phyloP scores from a whole-genome alignment of 1,140 invertebrate genomes.

The Drosophila insularis region DNA sequence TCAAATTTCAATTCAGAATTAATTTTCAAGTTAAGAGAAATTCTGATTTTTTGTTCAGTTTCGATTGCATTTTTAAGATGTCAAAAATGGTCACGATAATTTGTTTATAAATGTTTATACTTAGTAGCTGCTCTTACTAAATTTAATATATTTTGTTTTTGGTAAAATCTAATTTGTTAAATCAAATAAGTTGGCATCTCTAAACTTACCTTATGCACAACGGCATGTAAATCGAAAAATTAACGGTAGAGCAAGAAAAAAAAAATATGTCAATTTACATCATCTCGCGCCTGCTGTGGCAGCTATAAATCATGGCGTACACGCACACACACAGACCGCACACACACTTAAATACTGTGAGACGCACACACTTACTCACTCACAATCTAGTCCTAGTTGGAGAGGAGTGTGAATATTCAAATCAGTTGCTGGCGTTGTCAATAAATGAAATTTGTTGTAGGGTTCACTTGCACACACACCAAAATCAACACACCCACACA shows the following conservation, averaged over 20 bases:
- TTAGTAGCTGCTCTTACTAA: not conserved
- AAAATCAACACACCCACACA: conserved; percentile 17
- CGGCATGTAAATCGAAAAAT: conserved; percentile 78
- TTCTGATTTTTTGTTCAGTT: too few species aligned
- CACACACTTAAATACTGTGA: conserved; percentile 5
- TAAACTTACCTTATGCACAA: conserved; percentile 61
- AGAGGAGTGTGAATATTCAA: conserved; percentile 61
- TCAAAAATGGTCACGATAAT: too few species aligned
- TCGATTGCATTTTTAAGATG: not conserved
- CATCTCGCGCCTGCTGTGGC: conserved; percentile 45
- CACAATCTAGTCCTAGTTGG: conserved; percentile 40
- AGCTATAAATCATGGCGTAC: conserved; percentile 59
- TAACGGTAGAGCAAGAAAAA: conserved; percentile 22
- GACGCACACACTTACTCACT: conserved; percentile 22
- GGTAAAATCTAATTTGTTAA: conserved; percentile 15
- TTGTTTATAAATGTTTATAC: not conserved
- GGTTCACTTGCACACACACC: conserved; percentile 13
- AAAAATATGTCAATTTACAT: conserved; percentile 73
- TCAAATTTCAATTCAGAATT: too few species aligned
- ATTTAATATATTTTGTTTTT: conserved; percentile 1
- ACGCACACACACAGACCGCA: conserved; percentile 15
- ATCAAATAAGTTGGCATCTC: conserved; percentile 23
- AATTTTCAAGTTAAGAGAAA: too few species aligned
- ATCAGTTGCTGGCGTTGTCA: conserved; percentile 50
- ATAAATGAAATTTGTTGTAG: conserved; percentile 55